Conservation (phyloP, 2,113 vertebrate species). For the Gallinago jamesoni region DNA sequence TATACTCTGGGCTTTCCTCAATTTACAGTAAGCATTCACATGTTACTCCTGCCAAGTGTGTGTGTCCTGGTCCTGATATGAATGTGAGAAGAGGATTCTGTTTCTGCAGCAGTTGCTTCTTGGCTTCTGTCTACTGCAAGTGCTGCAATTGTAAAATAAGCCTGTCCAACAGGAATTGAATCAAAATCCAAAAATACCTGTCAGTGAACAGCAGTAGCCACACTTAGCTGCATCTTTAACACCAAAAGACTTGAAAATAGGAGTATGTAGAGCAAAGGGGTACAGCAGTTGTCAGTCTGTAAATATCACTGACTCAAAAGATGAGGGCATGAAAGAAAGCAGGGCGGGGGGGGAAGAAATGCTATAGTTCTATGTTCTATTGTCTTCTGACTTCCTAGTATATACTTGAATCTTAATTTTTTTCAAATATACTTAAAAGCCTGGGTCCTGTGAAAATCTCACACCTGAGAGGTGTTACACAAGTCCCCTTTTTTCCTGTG, state of each 20-base stretch:
- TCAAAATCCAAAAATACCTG: not conserved
- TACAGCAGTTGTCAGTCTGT: not conserved
- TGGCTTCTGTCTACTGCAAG: not conserved
- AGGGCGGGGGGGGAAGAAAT: not conserved
- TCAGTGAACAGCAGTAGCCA: not conserved
- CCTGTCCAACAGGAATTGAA: not conserved
- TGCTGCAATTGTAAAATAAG: not conserved
- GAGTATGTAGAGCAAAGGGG: not conserved
- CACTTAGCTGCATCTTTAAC: not conserved
- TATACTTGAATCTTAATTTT: not conserved
- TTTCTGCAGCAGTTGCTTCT: constrained; percentile 16
- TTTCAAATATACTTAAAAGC: not conserved
- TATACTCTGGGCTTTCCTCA: not conserved
- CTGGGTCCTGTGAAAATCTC: not conserved
- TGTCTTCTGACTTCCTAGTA: not conserved
- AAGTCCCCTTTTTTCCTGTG: not conserved
- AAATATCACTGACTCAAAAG: not conserved
- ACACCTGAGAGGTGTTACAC: not conserved
- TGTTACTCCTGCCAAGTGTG: not conserved
- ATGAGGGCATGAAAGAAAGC: not conserved
- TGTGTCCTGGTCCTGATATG: not conserved
- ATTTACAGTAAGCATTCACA: not conserved
- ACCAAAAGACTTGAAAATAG: not conserved
- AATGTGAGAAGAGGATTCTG: not conserved
- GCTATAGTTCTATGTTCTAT: not conserved